Conservation (phyloP, 2,888 invertebrate species). For the Eilema caniola region DNA sequence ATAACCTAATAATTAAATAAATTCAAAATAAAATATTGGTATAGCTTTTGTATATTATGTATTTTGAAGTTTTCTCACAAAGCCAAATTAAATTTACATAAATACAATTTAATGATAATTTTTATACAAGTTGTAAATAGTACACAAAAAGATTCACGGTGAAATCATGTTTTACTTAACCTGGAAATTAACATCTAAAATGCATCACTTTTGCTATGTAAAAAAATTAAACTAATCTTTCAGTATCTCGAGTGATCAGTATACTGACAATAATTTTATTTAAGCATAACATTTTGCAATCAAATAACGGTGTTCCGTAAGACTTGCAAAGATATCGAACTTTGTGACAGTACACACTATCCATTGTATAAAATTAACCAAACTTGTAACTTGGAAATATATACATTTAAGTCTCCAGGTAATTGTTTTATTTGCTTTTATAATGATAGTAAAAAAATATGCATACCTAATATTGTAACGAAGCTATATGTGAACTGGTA, state of each 20-base stretch:
- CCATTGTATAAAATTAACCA: slow-evolving; percentile 85
- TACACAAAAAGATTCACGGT: slow-evolving; percentile 80
- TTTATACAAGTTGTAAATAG: slow-evolving; percentile 84
- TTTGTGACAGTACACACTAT: slow-evolving; percentile 80
- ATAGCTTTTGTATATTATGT: slow-evolving; percentile 85
- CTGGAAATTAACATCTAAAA: slow-evolving; percentile 71
- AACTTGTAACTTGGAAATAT: slow-evolving; percentile 84
- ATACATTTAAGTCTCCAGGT: slow-evolving; percentile 83
- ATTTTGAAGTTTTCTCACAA: slow-evolving; percentile 86
- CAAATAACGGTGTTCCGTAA: slow-evolving; percentile 61
- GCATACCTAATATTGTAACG: slow-evolving; percentile 86
- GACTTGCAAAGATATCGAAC: slow-evolving; percentile 75
- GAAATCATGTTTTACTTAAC: slow-evolving; percentile 71
- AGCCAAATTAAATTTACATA: slow-evolving; percentile 87
- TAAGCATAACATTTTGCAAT: slow-evolving; percentile 67
- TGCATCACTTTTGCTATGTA: slow-evolving; percentile 69
- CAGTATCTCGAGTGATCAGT: slow-evolving; percentile 80
- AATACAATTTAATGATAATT: slow-evolving; percentile 85
- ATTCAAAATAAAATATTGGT: slow-evolving; percentile 79
- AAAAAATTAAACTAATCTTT: slow-evolving; percentile 65
- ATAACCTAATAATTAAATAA: slow-evolving; percentile 18
- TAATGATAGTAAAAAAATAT: slow-evolving; percentile 86
- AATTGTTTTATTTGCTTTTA: slow-evolving; percentile 78
- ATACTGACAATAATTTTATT: slow-evolving; percentile 64
- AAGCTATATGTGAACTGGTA: slow-evolving; percentile 84